Base-by-base conservation (phyloP, 2,797 vertebrate species). In the Pseudomugil gertrudae region DNA sequence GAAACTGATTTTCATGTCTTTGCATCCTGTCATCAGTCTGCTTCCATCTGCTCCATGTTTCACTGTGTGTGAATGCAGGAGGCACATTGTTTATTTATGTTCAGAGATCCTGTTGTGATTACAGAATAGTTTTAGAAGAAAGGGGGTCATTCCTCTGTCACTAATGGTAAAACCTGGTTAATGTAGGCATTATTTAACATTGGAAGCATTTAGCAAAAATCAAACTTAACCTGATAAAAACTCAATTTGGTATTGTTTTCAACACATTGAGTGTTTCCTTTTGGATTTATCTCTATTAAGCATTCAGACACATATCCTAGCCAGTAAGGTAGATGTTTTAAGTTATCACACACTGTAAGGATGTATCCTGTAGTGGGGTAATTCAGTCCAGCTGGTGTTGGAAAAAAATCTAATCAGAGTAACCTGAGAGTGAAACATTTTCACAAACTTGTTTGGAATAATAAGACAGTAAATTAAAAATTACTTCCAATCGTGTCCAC, bases 1-100 rank as follows among this genome's bases (percentile, higher is more conserved):
- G 30, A 61, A 43, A 32, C 57, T 47, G 26, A 47, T 57, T 47
- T 57, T 57, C 38, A 47, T 56, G 30, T 64, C 58, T 62, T 10
- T 30, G 33, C 65, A 24, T 65, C 27, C 10, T 55, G 15, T 51
- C 29, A 10, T 63, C 47, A 23, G 54, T 30, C 45, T 48, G 35
- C 8, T 2, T 63, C 24, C 9, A 30, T 35, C 40, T 47, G 35
- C 47, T 57, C 29, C 13, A n/a, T 69, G 14, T 38, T 50, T 38
- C 27, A 15, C 30, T 14, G 17, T 32, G 17, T 3, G n/a, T 51
- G 1, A 58, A 40, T 30, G 26, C 27, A 19, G 13, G 26, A 27
- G 29, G 14, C 57, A 45, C 19, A 11, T 27, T 52, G 33, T 29
- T 29, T 11, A 63, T 40, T 40, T 40, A 24, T n/a, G 7, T 40